phyloP scores from a whole-genome alignment of 2,113 vertebrate species.

The Fregata magnificens region DNA sequence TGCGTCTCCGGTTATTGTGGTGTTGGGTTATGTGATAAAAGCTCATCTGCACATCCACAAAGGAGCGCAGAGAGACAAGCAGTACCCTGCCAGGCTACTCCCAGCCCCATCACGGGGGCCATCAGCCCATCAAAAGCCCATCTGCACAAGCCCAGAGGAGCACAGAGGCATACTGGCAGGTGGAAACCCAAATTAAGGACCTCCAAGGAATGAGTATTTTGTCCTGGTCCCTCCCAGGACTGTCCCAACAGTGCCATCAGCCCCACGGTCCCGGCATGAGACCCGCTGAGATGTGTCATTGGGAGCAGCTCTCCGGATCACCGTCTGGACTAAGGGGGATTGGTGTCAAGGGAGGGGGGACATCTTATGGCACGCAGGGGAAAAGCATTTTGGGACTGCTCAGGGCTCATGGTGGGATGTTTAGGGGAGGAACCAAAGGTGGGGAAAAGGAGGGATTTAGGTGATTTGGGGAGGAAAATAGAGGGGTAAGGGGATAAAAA shows the following conservation, averaged over 20 bases:
- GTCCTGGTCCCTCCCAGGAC: not conserved
- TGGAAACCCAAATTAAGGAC: not conserved
- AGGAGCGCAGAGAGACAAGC: not conserved
- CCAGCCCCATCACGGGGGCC: fast-evolving
- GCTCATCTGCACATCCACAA: not conserved
- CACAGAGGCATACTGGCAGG: not conserved
- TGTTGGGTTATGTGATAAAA: not conserved
- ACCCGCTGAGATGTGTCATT: not conserved
- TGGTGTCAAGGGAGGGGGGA: not conserved
- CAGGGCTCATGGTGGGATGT: not conserved
- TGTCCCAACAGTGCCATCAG: not conserved
- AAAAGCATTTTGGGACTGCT: not conserved
- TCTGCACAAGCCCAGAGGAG: not conserved
- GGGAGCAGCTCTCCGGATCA: not conserved
- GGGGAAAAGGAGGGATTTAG: not conserved
- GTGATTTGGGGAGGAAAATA: not conserved
- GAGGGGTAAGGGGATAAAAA: not conserved
- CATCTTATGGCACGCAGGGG: not conserved
- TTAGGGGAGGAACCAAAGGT: not conserved
- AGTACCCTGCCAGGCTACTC: not conserved
- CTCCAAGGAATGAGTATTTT: not conserved
- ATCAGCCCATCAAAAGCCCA: not conserved
- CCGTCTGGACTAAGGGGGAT: not conserved
- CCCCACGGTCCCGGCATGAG: fast-evolving
- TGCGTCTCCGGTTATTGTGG: fast-evolving